Base-by-base conservation (phyloP, 2,797 vertebrate genomes). In the Hydrolagus colliei region DNA sequence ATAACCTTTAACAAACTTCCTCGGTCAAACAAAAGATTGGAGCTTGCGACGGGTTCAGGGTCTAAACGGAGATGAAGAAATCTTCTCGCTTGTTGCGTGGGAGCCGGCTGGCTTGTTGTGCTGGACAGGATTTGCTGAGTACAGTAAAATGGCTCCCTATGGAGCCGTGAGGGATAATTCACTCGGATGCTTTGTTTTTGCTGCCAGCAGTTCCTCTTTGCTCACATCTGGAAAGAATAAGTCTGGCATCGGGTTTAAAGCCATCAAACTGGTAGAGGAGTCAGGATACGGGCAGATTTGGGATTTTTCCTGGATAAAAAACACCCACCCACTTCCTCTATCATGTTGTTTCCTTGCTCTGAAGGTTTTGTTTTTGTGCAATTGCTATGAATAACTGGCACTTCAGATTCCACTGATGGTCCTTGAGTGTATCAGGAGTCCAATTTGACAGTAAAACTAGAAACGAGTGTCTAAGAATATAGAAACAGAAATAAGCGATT, bases 91-190 rank as follows among this genome's bases (percentile, higher is more conserved):
- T 91, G 89, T 89, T 90, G 71, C 61, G 88, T 89, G 89, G 0
- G 0, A 88, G 88, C 87, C 89, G 89, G 89, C 89, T 89, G 89
- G 89, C 89, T 88, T 74, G 90, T 85, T 12, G 67, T 72, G 78
- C 86, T 0, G 59, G 90, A 86, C 87, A 89, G 86, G 89, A 91
- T 92, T 89, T 88, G 87, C 89, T 90, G 88, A 90, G 88, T 90
- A 89, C 88, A 92, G 89, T 90, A 88, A 89, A 89, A 85, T 32
- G 27, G 89, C 89, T 90, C 91, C 90, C 89, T 85, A 61, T 65
- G 72, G 87, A 88, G 90, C 89, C 67, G 85, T 86, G 6, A 68
- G 27, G 89, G 87, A 86, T 86, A 90, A 88, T 86, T 88, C 89
- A 91, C 88, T 89, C 77, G 87, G 78, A 86, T 87, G 86, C 89